Evolutionary conservation across 2,113 vertebrate species (phyloP).

Genomic region (Stigmatopora nigra): DNA sequence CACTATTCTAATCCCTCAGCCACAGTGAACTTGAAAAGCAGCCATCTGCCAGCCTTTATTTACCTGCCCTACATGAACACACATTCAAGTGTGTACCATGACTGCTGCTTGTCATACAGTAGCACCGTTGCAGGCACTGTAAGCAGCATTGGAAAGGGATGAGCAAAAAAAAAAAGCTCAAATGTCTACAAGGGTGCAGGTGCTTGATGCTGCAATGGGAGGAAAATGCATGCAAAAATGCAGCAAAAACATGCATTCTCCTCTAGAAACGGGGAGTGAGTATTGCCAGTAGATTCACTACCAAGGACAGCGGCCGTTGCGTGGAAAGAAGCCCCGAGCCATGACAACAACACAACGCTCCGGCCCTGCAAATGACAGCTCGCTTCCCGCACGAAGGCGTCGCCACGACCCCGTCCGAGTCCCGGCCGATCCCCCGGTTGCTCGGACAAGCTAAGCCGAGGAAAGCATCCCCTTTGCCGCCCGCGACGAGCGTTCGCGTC

Average conservation of each 20-base stretch:
- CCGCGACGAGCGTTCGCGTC: not conserved
- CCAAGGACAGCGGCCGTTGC: conserved; percentile 68
- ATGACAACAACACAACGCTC: conserved; percentile 53
- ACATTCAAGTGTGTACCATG: not conserved
- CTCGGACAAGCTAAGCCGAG: conserved; percentile 13
- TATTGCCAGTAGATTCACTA: conserved; percentile 57
- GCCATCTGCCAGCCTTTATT: conserved; percentile 46
- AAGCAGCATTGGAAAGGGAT: not conserved
- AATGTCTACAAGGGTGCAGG: not conserved
- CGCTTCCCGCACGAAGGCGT: conserved; percentile 29
- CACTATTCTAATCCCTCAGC: conserved; percentile 43
- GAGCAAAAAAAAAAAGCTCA: not conserved
- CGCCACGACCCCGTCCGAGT: not conserved
- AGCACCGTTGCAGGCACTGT: not conserved
- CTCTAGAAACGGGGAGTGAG: not conserved
- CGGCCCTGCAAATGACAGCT: conserved; percentile 38
- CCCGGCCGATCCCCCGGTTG: not conserved
- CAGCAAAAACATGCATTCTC: conserved; percentile 4
- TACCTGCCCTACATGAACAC: conserved; percentile 54
- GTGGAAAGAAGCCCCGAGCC: conserved; percentile 48
- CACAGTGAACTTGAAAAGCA: conserved; percentile 49
- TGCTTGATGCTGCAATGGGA: not conserved
- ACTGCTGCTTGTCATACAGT: conserved; percentile 7
- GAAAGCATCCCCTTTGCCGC: not conserved
- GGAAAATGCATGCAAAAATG: not conserved